These are phyloP conservation scores for Calliphora vomitoria DNA, from an alignment of 2,888 invertebrate species.

Conservation along the genomic window DNA sequence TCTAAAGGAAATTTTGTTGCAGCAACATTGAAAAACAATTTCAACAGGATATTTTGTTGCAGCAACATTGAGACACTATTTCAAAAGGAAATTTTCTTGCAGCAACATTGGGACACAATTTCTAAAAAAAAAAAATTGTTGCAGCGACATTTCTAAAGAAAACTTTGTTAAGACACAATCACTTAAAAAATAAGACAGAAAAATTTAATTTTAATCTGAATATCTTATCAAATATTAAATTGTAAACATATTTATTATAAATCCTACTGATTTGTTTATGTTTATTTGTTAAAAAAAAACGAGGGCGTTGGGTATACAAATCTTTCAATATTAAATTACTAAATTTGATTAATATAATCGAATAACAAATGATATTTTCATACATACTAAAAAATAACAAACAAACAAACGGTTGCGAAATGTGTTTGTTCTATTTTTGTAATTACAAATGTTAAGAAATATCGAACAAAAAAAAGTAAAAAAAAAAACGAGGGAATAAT, in stretches of 20 bases:
- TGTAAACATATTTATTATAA: background rate
- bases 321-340: conserved; percentile 36
- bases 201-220: background rate
- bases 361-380: conserved; percentile 1
- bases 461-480: conserved; percentile 20
- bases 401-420: conserved; percentile 31
- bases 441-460: conserved; percentile 38
- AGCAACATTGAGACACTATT: no score
- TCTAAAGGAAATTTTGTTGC: no score
- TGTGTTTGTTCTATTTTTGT: conserved; percentile 56
- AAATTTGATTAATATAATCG: conserved; percentile 22
- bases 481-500: conserved; percentile 25
- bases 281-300: background rate
- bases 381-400: background rate
- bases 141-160: no score
- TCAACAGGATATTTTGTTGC: no score
- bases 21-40: no score
- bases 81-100: no score
- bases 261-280: background rate
- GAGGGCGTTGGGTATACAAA: conserved; percentile 4
- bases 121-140: no score
- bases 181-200: no score
- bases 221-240: background rate
- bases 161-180: no score
- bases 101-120: no score